Evolutionary conservation across 2,797 vertebrate genomes (phyloP).

Genomic region (Australoheros facetus): DNA sequence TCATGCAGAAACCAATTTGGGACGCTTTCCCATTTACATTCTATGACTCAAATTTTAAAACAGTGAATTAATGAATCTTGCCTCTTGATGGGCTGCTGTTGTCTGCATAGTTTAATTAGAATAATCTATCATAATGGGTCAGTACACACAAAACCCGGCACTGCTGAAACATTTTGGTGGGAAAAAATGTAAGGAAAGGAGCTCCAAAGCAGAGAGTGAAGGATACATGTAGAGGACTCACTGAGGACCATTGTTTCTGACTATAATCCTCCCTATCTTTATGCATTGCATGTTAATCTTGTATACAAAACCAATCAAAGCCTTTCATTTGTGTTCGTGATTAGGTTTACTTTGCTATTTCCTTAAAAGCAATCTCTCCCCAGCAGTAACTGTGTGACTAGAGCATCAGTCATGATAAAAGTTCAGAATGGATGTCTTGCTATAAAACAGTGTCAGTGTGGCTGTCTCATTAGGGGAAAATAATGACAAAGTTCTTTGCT

Average conservation of each 20-base stretch:
- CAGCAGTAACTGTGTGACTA: too few relatives aligned
- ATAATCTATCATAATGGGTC: constrained; percentile 66
- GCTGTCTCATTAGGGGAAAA: too few relatives aligned
- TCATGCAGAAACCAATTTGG: constrained; percentile 44
- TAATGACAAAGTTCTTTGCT: too few relatives aligned
- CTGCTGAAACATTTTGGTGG: constrained; percentile 37
- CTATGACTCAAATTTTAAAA: constrained; percentile 64
- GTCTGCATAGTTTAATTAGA: constrained; percentile 67
- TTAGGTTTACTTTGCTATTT: not conserved
- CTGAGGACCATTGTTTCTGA: not conserved
- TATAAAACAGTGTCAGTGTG: too few relatives aligned
- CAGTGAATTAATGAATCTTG: constrained; percentile 68
- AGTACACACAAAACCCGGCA: constrained; percentile 25
- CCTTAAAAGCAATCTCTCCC: too few relatives aligned
- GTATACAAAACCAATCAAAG: not conserved
- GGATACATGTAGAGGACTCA: not conserved
- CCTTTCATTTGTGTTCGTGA: not conserved
- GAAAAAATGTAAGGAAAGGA: constrained; percentile 15
- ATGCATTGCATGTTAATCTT: not conserved
- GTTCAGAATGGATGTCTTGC: too few relatives aligned
- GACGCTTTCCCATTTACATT: constrained; percentile 60
- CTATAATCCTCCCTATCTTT: not conserved
- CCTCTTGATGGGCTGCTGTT: constrained; percentile 52
- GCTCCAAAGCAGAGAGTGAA: not conserved
- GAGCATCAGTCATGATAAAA: too few relatives aligned